phyloP scores from a whole-genome alignment of 2,888 invertebrate species.

The Lysandra coridon region DNA sequence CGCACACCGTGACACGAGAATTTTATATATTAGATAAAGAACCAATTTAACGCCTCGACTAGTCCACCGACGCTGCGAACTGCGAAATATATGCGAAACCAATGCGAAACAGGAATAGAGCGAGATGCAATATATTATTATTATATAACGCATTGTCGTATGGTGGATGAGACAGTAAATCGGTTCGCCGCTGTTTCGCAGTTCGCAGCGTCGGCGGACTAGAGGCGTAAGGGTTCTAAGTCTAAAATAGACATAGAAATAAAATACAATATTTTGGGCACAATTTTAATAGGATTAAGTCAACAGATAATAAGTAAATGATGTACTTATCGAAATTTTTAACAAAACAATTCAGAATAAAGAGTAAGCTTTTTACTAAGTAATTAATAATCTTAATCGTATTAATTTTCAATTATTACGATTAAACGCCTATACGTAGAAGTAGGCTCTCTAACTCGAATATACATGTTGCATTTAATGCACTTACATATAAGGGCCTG shows the following conservation, averaged over 20 bases:
- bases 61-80: too few relatives aligned
- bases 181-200: too few relatives aligned
- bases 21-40: too few relatives aligned
- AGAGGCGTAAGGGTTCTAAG: too few relatives aligned
- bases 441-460: not conserved
- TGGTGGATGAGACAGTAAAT: too few relatives aligned
- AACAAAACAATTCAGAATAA: conserved; percentile 45
- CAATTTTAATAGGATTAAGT: conserved; percentile 45
- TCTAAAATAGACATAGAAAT: conserved; percentile 31
- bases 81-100: too few relatives aligned
- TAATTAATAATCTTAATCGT: not conserved
- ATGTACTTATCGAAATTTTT: conserved; percentile 47
- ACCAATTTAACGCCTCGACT: too few relatives aligned
- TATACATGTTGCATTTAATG: conserved; percentile 3
- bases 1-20: too few relatives aligned
- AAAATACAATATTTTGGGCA: conserved; percentile 7
- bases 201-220: too few relatives aligned
- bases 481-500: not conserved
- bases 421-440: not conserved
- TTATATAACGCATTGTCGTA: too few relatives aligned
- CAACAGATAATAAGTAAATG: conserved; percentile 47
- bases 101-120: too few relatives aligned
- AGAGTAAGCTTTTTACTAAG: conserved; percentile 1
- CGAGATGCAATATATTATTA: too few relatives aligned
- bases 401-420: conserved; percentile 5